A percentile compares a stretch with the other conserved stretches of the same genome.
These are phyloP conservation scores for Pangasius larnaudii DNA, from an alignment of 2,797 vertebrate genomes.

Conservation along the genomic window DNA sequence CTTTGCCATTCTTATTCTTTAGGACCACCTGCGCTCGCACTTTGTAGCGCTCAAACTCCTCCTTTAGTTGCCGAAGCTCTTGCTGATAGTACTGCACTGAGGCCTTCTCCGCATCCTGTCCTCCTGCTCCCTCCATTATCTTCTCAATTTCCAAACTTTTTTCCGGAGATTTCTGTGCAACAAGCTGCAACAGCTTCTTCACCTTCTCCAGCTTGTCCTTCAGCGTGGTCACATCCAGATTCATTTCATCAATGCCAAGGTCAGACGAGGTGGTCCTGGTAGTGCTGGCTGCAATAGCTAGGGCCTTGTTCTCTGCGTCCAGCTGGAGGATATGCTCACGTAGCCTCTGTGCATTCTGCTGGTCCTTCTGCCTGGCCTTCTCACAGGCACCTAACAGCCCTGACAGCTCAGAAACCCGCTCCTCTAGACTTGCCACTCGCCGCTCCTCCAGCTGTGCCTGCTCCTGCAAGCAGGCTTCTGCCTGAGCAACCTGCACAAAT, in stretches of 20 bases:
- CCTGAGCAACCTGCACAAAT: slow-evolving; percentile 74
- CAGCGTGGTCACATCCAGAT: slow-evolving; percentile 77
- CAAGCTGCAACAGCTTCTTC: slow-evolving; percentile 79
- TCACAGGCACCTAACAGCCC: slow-evolving; percentile 88
- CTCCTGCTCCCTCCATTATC: slow-evolving; percentile 64
- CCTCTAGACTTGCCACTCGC: slow-evolving; percentile 85
- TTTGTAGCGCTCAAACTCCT: slow-evolving; percentile 95
- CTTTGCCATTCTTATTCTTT: slow-evolving; percentile 87
- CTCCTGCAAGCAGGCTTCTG: slow-evolving; percentile 80
- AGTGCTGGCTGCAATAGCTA: slow-evolving; percentile 81
- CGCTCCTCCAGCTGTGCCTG: slow-evolving; percentile 83
- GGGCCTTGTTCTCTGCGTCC: slow-evolving; percentile 90
- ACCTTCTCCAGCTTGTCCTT: slow-evolving; percentile 87
- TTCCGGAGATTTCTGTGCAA: slow-evolving; percentile 73
- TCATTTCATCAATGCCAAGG: slow-evolving; percentile 72
- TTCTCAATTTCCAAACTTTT: slow-evolving; percentile 75
- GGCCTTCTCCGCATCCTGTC: slow-evolving; percentile 76
- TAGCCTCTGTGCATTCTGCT: slow-evolving; percentile 80
- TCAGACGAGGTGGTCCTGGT: slow-evolving; percentile 68
- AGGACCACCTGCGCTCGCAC: slow-evolving; percentile 88
- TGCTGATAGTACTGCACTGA: slow-evolving; percentile 79
- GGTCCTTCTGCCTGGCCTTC: slow-evolving; percentile 86
- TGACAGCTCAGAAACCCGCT: slow-evolving; percentile 83
- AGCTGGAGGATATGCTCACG: slow-evolving; percentile 87
- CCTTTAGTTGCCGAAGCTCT: slow-evolving; percentile 89